phyloP scores from a whole-genome alignment of 2,797 vertebrate genomes.

The Oreortyx pictus region DNA sequence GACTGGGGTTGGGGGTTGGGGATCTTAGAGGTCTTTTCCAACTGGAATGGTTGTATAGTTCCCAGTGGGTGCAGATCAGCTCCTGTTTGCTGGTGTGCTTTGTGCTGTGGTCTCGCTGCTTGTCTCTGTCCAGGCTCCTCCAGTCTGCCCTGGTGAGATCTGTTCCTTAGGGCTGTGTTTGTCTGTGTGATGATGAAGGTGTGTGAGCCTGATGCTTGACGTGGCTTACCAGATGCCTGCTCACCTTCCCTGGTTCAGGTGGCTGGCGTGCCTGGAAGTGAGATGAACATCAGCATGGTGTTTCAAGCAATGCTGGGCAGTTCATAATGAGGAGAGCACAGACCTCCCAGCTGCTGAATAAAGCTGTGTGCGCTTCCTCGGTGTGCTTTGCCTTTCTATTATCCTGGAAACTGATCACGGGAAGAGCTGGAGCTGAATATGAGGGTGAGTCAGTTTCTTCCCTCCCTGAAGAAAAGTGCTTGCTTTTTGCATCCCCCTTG shows the following conservation, averaged over 20 bases:
- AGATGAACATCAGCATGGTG: fast-evolving
- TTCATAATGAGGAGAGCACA: background rate
- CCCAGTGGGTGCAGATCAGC: background rate
- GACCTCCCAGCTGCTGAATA: background rate
- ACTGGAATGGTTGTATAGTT: background rate
- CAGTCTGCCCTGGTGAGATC: no score
- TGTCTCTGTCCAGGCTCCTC: background rate
- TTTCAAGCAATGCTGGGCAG: background rate
- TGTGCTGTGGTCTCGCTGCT: fast-evolving
- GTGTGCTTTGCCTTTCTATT: background rate
- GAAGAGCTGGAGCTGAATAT: background rate
- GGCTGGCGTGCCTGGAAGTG: background rate
- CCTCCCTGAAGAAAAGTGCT: background rate
- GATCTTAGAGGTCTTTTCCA: no score
- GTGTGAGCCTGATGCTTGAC: background rate
- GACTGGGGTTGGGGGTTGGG: no score
- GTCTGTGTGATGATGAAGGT: background rate
- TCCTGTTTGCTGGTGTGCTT: fast-evolving
- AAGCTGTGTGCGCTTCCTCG: background rate
- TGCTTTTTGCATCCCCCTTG: background rate
- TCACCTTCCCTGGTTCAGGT: background rate
- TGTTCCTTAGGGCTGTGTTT: background rate
- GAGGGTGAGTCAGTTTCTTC: fast-evolving
- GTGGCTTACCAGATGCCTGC: fast-evolving
- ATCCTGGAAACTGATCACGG: background rate